Conservation (phyloP, 1,140 invertebrate genomes). For the Coenobita brevimanus region DNA sequence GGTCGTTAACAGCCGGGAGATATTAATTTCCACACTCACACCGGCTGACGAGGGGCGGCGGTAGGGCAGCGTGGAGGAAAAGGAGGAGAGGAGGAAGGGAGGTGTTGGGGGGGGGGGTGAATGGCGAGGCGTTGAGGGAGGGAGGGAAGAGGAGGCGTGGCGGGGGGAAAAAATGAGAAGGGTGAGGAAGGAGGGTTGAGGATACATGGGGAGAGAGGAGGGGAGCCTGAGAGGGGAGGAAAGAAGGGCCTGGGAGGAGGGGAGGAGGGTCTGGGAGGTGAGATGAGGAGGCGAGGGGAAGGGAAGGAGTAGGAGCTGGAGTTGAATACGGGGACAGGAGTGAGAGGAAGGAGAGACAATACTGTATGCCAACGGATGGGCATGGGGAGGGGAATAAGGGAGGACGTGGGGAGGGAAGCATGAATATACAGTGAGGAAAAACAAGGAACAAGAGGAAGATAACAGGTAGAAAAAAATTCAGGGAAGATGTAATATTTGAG, state of each 20-base stretch:
- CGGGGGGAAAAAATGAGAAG: background rate
- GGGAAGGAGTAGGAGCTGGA: background rate
- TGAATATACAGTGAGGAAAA: background rate
- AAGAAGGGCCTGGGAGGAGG: background rate
- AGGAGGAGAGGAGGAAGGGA: background rate
- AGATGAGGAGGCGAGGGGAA: background rate
- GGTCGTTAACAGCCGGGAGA: conserved; percentile 12
- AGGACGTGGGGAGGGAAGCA: background rate
- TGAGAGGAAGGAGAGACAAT: background rate
- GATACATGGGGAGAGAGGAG: background rate
- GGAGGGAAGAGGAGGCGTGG: background rate
- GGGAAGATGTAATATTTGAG: background rate
- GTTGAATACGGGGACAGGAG: background rate
- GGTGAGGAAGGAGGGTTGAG: background rate
- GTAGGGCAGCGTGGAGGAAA: background rate
- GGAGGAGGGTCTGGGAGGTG: background rate
- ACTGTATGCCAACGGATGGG: background rate
- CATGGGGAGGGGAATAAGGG: background rate
- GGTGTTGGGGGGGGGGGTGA: background rate
- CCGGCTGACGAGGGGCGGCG: background rate
- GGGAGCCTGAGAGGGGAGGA: background rate
- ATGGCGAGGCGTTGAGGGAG: background rate
- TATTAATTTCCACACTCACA: background rate
- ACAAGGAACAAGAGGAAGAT: background rate
- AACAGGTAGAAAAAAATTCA: background rate